Conservation (phyloP, 2,113 vertebrate genomes). For the Nettapus auritus region DNA sequence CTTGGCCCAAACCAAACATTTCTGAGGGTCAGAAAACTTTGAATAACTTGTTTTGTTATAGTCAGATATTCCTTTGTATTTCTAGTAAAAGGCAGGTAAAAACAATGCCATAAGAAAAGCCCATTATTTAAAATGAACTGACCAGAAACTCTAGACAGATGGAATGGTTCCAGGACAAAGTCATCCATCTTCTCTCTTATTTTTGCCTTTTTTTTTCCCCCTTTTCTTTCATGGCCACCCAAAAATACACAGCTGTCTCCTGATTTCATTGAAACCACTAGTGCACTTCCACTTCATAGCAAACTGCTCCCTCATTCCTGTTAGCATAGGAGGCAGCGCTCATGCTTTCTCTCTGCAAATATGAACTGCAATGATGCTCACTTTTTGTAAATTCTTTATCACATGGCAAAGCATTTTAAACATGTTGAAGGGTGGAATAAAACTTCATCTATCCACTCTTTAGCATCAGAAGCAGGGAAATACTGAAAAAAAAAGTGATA, state of each 20-base stretch:
- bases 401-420: neutral
- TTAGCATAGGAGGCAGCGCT: neutral
- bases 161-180: neutral
- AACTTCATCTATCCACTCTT: neutral
- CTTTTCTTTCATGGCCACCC: neutral
- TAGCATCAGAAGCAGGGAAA: neutral
- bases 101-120: neutral
- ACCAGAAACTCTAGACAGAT: neutral
- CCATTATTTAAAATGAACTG: neutral
- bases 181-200: neutral
- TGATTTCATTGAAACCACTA: neutral
- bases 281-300: neutral
- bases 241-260: neutral
- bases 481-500: neutral
- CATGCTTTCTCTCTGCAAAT: neutral
- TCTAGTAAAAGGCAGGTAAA: neutral
- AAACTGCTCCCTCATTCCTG: neutral
- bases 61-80: neutral
- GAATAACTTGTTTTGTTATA: neutral
- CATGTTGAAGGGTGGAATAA: neutral
- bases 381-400: neutral
- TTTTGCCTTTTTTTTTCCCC: neutral
- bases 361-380: neutral
- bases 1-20: neutral
- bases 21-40: neutral